Percentiles rank a stretch among this genome's conserved stretches.
Conservation (phyloP, 2,797 vertebrate species). For the Apogon talboti region DNA sequence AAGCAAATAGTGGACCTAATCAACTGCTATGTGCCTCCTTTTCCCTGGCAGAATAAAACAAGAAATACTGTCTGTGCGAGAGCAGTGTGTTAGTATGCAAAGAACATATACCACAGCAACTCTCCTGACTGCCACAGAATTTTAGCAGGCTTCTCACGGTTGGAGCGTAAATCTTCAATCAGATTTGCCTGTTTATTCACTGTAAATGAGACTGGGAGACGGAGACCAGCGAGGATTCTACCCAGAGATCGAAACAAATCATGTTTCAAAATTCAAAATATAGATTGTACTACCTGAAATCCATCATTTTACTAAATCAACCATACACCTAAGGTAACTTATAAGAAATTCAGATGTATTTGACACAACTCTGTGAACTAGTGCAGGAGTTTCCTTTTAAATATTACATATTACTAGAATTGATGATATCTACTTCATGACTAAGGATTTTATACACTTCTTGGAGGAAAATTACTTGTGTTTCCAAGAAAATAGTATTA, state of each 20-base stretch:
- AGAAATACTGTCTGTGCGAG: conserved; percentile 40
- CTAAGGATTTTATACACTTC: background rate
- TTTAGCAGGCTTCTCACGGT: conserved; percentile 53
- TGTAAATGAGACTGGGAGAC: conserved; percentile 54
- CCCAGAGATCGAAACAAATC: conserved; percentile 30
- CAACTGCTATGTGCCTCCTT: conserved; percentile 21
- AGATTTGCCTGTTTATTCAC: conserved; percentile 58
- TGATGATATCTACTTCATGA: background rate
- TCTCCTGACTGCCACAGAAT: conserved; percentile 7
- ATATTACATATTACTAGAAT: background rate
- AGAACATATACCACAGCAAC: conserved; percentile 39
- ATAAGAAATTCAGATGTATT: background rate
- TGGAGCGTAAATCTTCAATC: conserved; percentile 52
- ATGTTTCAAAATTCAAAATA: conserved; percentile 34
- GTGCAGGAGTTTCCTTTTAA: background rate
- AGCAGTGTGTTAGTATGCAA: conserved; percentile 46
- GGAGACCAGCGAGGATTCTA: conserved; percentile 27
- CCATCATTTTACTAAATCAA: conserved; percentile 2
- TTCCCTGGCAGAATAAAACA: conserved; percentile 17
- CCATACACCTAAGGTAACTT: background rate
- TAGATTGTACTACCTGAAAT: conserved; percentile 17
- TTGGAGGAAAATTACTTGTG: too few species aligned
- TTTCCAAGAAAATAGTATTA: too few species aligned
- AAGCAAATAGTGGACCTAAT: conserved; percentile 27
- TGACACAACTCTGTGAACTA: background rate